These are phyloP conservation scores for Molanna angustata DNA, from an alignment of 2,888 invertebrate genomes.

Conservation along the genomic window DNA sequence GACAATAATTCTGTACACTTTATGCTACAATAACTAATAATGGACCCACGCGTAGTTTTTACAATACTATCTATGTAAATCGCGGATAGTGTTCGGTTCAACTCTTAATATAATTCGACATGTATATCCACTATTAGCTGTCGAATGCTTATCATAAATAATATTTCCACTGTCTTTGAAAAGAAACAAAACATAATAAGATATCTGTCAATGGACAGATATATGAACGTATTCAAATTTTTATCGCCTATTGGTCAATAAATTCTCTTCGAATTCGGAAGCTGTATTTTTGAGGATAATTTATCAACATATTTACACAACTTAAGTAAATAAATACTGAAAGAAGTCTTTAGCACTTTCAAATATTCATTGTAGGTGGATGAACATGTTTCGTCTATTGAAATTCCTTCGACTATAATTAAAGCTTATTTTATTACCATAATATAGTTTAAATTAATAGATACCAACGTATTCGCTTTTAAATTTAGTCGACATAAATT, in stretches of 20 bases:
- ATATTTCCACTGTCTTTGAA: constrained; percentile 9
- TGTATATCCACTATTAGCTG: constrained; percentile 7
- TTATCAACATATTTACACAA: too few species aligned
- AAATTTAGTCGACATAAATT: too few species aligned
- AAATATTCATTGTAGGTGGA: too few species aligned
- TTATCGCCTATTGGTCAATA: constrained; percentile 10
- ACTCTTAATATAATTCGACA: constrained; percentile 6
- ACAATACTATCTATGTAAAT: constrained; percentile 12
- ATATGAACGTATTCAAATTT: constrained; percentile 14
- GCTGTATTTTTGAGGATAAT: too few species aligned
- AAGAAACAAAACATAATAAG: constrained; percentile 11
- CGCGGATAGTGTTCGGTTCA: constrained; percentile 9
- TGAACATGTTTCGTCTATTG: too few species aligned
- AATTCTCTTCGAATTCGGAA: constrained; percentile 11
- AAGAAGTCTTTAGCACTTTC: too few species aligned
- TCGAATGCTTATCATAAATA: constrained; percentile 8
- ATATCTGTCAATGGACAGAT: constrained; percentile 13
- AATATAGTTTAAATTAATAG: too few species aligned
- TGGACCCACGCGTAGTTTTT: constrained; percentile 22
- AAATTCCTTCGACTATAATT: too few species aligned
- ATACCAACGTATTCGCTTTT: too few species aligned
- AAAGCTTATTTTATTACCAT: too few species aligned
- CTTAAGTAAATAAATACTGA: too few species aligned
- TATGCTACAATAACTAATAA: constrained; percentile 21
- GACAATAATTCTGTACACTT: constrained; percentile 28